A percentile compares a stretch with the other conserved stretches of the same genome.
phyloP scores from a whole-genome alignment of 53 echinoderm and acorn worm genomes.

The Holothuria leucospilota region DNA sequence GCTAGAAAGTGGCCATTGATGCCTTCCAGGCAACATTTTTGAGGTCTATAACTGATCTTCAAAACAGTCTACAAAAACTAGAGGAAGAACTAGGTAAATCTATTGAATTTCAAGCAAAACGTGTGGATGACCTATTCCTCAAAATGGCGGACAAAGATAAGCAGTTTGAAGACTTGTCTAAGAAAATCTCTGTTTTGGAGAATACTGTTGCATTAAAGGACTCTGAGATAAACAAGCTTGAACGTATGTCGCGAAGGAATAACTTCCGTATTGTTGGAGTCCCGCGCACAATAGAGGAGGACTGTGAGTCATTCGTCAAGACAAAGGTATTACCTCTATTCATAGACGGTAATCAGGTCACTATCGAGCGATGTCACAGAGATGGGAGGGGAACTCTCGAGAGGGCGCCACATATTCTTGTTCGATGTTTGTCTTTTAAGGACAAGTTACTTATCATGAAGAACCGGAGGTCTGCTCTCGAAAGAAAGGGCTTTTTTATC shows the following conservation, averaged over 20 bases:
- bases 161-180: background rate
- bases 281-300: background rate
- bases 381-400: background rate
- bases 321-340: no score
- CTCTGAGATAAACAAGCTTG: background rate
- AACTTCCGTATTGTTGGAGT: no score
- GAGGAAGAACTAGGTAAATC: background rate
- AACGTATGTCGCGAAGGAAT: constrained; percentile 2
- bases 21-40: constrained; percentile 1
- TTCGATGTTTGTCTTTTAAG: no score
- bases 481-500: constrained; percentile 3
- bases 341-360: background rate
- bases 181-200: background rate
- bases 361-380: constrained; percentile 4
- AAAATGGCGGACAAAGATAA: constrained; percentile 14
- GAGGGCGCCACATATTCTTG: no score
- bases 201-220: background rate
- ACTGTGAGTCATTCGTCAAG: constrained; percentile 2
- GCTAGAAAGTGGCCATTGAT: no score
- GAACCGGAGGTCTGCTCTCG: background rate
- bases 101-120: no score
- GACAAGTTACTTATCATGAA: background rate
- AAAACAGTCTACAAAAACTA: background rate
- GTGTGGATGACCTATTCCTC: background rate
- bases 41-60: background rate